Percentiles rank a stretch among this genome's conserved stretches.
phyloP scores from a whole-genome alignment of 2,797 vertebrate species.

The Sebastes trivittatus region DNA sequence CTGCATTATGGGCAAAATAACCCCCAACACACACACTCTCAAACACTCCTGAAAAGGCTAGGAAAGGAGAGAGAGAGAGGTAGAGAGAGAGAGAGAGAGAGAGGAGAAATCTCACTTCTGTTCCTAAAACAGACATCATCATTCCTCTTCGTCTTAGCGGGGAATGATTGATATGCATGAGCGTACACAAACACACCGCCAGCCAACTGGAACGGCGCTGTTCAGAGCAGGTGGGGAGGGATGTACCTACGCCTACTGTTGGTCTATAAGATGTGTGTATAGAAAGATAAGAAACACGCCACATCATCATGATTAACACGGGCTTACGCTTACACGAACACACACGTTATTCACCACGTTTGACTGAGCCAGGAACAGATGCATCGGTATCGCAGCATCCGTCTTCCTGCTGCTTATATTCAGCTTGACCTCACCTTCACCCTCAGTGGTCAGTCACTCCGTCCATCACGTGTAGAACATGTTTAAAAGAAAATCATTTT shows the following conservation, averaged over 20 bases:
- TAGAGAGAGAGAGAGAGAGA: slow-evolving; percentile 8
- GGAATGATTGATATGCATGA: slow-evolving; percentile 50
- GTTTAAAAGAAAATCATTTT: too few relatives aligned
- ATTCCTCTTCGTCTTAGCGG: slow-evolving; percentile 27
- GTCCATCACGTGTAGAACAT: background rate
- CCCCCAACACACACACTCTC: slow-evolving; percentile 27
- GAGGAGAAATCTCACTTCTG: slow-evolving; percentile 29
- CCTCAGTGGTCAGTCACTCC: background rate
- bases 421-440: background rate
- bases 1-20: slow-evolving; percentile 75
- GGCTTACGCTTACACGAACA: background rate
- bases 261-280: slow-evolving; percentile 6
- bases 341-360: background rate
- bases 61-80: slow-evolving; percentile 39
- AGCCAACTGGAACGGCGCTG: slow-evolving; percentile 37
- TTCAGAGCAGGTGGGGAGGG: slow-evolving; percentile 21
- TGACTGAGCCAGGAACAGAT: background rate
- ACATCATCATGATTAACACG: slow-evolving; percentile 20
- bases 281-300: background rate
- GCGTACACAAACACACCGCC: slow-evolving; percentile 45
- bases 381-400: background rate
- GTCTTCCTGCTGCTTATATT: background rate
- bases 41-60: slow-evolving; percentile 69
- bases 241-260: slow-evolving; percentile 8
- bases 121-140: slow-evolving; percentile 54